Percentiles rank a stretch among this genome's conserved stretches.
Evolutionary conservation across 2,888 invertebrate species (phyloP).

Genomic region (Machimus atricapillus): DNA sequence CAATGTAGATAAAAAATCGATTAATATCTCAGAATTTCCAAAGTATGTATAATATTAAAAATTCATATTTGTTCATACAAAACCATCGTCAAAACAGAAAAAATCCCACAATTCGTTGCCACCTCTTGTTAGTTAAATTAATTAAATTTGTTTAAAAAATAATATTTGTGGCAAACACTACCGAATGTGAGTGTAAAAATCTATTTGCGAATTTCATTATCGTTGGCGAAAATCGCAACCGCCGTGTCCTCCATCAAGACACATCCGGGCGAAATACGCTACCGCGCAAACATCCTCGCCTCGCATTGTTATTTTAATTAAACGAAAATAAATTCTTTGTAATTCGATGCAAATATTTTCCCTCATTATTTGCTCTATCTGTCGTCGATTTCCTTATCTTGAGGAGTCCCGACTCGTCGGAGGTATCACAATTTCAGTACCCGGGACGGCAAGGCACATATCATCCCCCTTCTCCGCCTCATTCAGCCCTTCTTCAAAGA

Average conservation of each 20-base stretch:
- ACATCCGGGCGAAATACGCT: not conserved
- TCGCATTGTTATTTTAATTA: constrained; percentile 52
- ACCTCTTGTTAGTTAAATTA: not conserved
- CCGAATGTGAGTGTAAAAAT: not conserved
- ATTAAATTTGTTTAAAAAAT: not conserved
- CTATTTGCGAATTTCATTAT: constrained; percentile 9
- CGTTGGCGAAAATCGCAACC: not conserved
- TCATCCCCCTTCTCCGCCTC: not conserved
- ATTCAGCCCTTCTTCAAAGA: not conserved
- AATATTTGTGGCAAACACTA: not conserved
- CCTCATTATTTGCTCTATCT: constrained; percentile 50
- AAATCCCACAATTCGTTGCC: not conserved
- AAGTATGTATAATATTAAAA: not conserved
- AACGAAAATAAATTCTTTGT: constrained; percentile 51
- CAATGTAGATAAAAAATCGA: no score
- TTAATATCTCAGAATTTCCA: not conserved
- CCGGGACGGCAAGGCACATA: not conserved
- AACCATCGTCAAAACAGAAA: no score
- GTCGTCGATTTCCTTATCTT: constrained; percentile 42
- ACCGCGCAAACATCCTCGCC: not conserved
- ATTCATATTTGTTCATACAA: not conserved
- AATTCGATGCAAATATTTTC: constrained; percentile 52
- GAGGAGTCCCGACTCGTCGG: not conserved
- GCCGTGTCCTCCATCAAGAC: not conserved
- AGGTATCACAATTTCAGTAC: not conserved